Conservation (phyloP, 2,797 vertebrate genomes). For the Coregonus ussuriensis region DNA sequence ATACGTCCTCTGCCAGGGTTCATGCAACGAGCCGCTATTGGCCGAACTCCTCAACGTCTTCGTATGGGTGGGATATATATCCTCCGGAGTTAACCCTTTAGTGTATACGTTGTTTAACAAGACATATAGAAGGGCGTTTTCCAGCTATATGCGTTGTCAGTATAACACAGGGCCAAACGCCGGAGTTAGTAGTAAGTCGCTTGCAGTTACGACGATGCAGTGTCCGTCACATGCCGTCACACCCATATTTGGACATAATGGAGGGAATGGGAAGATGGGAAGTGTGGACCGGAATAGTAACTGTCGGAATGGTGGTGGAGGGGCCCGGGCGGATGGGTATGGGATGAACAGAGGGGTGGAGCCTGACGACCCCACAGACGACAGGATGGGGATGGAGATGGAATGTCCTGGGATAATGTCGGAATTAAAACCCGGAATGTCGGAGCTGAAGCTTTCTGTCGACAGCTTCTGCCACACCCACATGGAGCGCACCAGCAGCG, state of each 20-base stretch:
- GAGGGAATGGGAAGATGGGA: conserved; percentile 49
- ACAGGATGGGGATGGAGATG: conserved; percentile 61
- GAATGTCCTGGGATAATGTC: conserved; percentile 43
- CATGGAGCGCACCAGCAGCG: conserved; percentile 88
- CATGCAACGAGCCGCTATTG: conserved; percentile 86
- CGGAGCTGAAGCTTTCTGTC: conserved; percentile 74
- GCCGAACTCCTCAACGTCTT: conserved; percentile 93
- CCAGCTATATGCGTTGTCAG: conserved; percentile 90
- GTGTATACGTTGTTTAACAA: conserved; percentile 99
- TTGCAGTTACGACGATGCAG: conserved; percentile 43
- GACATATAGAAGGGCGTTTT: conserved; percentile 94
- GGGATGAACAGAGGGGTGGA: conserved; percentile 71
- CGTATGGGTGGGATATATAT: conserved; percentile 98
- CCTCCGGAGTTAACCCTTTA: conserved; percentile 94
- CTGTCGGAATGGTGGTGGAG: conserved; percentile 78
- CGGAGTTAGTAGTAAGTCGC: conserved; percentile 39
- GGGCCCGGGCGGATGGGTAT: conserved; percentile 56
- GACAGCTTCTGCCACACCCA: conserved; percentile 80
- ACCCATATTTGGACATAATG: conserved; percentile 59
- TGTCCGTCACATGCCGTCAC: conserved; percentile 72
- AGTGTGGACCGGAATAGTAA: conserved; percentile 78
- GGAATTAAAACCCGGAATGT: conserved; percentile 75
- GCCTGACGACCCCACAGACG: conserved; percentile 78
- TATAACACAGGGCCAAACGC: conserved; percentile 71
- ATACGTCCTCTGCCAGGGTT: conserved; percentile 86